phyloP scores from a whole-genome alignment of 2,888 invertebrate species.

The Miltochrista miniata region DNA sequence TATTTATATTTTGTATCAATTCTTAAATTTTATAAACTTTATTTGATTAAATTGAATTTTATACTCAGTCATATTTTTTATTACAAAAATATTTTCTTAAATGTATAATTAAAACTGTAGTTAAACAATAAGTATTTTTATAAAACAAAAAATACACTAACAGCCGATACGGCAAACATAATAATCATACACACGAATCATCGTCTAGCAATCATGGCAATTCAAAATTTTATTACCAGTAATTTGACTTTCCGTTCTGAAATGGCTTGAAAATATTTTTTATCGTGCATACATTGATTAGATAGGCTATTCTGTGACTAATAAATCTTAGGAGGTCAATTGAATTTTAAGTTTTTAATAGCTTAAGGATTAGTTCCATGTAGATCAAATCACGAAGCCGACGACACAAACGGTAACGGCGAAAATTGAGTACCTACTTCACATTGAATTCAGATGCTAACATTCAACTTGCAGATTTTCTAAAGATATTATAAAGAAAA shows the following conservation, averaged over 20 bases:
- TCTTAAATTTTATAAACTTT: too few species aligned
- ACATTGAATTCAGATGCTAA: background rate
- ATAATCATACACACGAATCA: slow-evolving; percentile 33
- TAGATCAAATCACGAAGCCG: background rate
- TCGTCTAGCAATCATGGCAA: slow-evolving; percentile 38
- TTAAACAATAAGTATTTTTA: slow-evolving; percentile 24
- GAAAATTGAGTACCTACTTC: background rate
- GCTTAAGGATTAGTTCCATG: slow-evolving; percentile 4
- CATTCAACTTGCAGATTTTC: too few species aligned
- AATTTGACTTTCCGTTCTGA: slow-evolving; percentile 49
- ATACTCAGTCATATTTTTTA: too few species aligned
- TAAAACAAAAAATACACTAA: slow-evolving; percentile 6
- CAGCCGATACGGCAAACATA: slow-evolving; percentile 30
- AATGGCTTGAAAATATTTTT: slow-evolving; percentile 39
- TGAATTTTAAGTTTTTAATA: slow-evolving; percentile 10
- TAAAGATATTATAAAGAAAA: too few species aligned
- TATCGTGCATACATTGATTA: slow-evolving; percentile 23
- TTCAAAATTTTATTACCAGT: slow-evolving; percentile 48
- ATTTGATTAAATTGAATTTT: too few species aligned
- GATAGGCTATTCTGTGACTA: slow-evolving; percentile 19
- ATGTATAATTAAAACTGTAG: slow-evolving; percentile 13
- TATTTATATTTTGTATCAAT: too few species aligned
- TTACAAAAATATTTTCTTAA: slow-evolving; percentile 3
- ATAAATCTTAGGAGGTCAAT: slow-evolving; percentile 15
- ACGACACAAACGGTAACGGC: background rate